Evolutionary conservation across 2,797 vertebrate species (phyloP).

Genomic region (Brachyalestes nurse): DNA sequence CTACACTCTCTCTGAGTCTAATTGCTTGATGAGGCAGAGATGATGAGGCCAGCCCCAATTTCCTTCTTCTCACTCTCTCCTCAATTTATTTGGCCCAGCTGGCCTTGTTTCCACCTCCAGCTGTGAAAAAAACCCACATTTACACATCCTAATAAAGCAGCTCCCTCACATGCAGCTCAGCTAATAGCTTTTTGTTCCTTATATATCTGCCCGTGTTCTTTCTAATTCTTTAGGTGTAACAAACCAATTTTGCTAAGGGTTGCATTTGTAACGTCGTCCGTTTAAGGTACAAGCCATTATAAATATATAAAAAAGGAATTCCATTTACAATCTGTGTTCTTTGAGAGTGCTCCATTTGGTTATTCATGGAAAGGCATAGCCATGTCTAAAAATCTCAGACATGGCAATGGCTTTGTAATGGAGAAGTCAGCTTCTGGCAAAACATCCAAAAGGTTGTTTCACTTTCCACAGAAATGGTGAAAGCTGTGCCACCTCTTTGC

Average conservation of each 20-base stretch:
- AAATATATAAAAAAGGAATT: background rate
- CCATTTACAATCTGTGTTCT: background rate
- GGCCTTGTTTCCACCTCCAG: constrained; percentile 19
- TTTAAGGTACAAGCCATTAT: background rate
- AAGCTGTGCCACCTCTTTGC: background rate
- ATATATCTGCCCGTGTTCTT: background rate
- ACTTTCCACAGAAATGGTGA: constrained; percentile 1
- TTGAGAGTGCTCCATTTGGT: background rate
- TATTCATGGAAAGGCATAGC: too few relatives aligned
- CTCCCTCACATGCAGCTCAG: constrained; percentile 1
- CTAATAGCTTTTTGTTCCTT: constrained; percentile 1
- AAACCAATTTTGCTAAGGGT: background rate
- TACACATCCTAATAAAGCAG: background rate
- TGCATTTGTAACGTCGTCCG: background rate
- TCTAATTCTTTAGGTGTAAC: background rate
- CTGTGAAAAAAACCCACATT: constrained; percentile 12
- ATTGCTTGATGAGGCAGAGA: background rate
- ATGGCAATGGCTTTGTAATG: background rate
- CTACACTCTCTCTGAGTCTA: background rate
- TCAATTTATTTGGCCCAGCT: constrained; percentile 4
- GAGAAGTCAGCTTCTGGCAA: background rate
- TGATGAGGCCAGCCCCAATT: background rate
- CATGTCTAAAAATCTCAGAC: background rate
- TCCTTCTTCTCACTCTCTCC: background rate
- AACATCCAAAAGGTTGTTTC: background rate